These are phyloP conservation scores for Lumbricus terrestris DNA, from an alignment of 2,888 invertebrate genomes.

Conservation along the genomic window DNA sequence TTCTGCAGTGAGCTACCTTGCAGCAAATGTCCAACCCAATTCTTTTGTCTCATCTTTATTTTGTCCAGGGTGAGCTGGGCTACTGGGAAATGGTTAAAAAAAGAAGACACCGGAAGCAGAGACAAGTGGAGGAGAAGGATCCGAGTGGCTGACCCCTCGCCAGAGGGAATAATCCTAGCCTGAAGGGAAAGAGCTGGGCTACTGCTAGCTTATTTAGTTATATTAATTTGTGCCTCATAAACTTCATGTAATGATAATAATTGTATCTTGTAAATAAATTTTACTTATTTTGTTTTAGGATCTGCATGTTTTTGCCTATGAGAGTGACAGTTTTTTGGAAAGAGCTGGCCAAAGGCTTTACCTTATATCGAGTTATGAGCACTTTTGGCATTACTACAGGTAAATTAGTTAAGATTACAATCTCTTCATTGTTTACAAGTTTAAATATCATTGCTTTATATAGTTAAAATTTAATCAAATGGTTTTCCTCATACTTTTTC, in stretches of 20 bases:
- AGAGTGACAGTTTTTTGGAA: constrained; percentile 45
- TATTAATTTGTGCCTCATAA: neutral
- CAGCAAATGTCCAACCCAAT: too few species aligned
- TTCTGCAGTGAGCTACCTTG: too few species aligned
- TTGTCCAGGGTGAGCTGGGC: too few species aligned
- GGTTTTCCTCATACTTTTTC: too few species aligned
- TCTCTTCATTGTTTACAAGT: neutral
- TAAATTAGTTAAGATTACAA: constrained; percentile 29
- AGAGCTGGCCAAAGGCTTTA: constrained; percentile 50
- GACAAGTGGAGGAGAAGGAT: too few species aligned
- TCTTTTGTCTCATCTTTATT: too few species aligned
- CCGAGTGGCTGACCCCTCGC: too few species aligned
- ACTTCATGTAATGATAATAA: neutral
- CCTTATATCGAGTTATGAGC: constrained; percentile 48
- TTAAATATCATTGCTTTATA: neutral
- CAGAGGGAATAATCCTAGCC: too few species aligned
- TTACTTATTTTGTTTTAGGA: constrained; percentile 42
- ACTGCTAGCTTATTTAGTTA: too few species aligned
- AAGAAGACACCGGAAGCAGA: too few species aligned
- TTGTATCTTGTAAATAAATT: neutral
- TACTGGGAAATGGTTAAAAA: too few species aligned
- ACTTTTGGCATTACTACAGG: constrained; percentile 57
- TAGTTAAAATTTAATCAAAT: neutral
- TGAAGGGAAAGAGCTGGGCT: too few species aligned
- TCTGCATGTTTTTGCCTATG: constrained; percentile 54